phyloP scores from a whole-genome alignment of 2,888 invertebrate genomes.

The Tolmerus cingulatus region DNA sequence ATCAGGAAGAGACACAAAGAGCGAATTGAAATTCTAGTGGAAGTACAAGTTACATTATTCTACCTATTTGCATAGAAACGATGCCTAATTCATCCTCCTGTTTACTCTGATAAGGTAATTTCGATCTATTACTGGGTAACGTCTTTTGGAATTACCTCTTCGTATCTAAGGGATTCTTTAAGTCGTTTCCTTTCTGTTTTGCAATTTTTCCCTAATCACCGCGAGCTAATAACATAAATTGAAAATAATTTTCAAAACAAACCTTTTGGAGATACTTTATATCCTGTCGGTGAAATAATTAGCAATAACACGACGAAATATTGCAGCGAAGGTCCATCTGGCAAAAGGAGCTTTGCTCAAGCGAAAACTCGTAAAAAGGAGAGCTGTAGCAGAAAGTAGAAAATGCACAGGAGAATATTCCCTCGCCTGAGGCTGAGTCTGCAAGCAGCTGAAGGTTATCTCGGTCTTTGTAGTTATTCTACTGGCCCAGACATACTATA shows the following conservation, averaged over 20 bases:
- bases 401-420: neutral
- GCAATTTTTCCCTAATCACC: neutral
- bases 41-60: conserved; percentile 20
- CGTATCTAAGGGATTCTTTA: neutral
- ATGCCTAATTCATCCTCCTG: neutral
- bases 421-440: neutral
- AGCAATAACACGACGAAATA: neutral
- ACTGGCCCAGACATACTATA: neutral
- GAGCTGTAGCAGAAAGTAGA: neutral
- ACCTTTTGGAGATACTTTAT: neutral
- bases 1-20: neutral
- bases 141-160: neutral
- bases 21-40: conserved; percentile 18
- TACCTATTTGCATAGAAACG: neutral
- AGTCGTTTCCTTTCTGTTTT: neutral
- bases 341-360: neutral
- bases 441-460: neutral
- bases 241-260: neutral
- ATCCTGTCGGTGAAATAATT: neutral
- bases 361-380: neutral
- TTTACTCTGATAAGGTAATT: neutral
- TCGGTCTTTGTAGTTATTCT: neutral
- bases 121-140: neutral
- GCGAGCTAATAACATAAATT: neutral
- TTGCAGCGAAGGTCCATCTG: conserved; percentile 1